Conservation (phyloP, 2,113 vertebrate genomes). For the Tympanuchus pallidicinctus region DNA sequence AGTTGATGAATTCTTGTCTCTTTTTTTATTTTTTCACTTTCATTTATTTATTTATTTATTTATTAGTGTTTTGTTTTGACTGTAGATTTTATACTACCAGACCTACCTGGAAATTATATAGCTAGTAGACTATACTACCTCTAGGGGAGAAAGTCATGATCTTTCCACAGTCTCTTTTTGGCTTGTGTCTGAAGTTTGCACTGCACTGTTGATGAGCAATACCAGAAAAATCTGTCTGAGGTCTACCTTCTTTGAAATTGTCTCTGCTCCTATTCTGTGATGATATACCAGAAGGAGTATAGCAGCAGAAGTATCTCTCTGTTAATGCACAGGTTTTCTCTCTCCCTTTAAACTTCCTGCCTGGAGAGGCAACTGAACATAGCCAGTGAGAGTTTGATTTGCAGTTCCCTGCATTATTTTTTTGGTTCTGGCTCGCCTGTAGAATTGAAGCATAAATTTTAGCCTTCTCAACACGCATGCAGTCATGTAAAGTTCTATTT, state of each 20-base stretch:
- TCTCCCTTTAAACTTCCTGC: background rate
- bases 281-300: background rate
- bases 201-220: background rate
- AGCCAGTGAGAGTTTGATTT: background rate
- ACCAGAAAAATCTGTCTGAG: background rate
- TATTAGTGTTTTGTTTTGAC: background rate
- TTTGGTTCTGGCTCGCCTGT: background rate
- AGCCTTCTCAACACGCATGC: background rate
- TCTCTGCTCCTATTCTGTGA: background rate
- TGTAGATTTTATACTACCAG: background rate
- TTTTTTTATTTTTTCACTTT: background rate
- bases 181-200: background rate
- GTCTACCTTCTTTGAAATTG: background rate
- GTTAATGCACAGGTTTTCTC: background rate
- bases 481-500: conserved; percentile 58
- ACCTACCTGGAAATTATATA: background rate
- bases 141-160: background rate
- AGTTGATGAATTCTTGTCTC: background rate
- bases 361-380: background rate
- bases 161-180: background rate
- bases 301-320: background rate
- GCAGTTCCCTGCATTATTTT: background rate
- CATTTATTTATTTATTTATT: background rate
- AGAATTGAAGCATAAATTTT: background rate
- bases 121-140: background rate